Percentiles rank a stretch among this genome's conserved stretches.
Conservation (phyloP, 2,113 vertebrate genomes). For the Aptenodytes patagonicus region DNA sequence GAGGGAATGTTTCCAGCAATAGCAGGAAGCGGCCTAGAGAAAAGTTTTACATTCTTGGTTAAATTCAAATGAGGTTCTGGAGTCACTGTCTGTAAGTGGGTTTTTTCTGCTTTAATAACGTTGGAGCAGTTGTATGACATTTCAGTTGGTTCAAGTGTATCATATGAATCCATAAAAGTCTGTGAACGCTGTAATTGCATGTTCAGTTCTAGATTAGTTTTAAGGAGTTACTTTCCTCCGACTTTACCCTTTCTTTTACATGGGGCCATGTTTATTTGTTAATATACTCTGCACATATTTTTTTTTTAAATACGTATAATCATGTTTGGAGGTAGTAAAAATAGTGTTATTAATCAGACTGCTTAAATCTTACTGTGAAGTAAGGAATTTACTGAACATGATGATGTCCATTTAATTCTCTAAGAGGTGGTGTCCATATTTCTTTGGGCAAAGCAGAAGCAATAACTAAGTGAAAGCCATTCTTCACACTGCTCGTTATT, state of each 20-base stretch:
- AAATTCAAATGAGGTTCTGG: not conserved
- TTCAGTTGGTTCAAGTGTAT: not conserved
- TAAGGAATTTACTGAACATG: not conserved
- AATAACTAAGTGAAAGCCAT: not conserved
- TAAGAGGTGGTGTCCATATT: not conserved
- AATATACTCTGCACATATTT: not conserved
- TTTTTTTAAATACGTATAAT: not conserved
- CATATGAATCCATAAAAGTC: not conserved
- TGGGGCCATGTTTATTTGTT: not conserved
- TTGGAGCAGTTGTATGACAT: not conserved
- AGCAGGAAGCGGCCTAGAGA: constrained; percentile 70
- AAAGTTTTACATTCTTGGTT: constrained; percentile 32
- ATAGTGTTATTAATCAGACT: not conserved
- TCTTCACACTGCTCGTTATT: not conserved
- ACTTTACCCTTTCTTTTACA: not conserved
- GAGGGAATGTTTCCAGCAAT: constrained; percentile 60
- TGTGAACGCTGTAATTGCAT: not conserved
- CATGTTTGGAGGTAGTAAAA: not conserved
- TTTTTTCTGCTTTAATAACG: not conserved
- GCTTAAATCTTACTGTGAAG: not conserved
- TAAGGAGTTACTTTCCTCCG: not conserved
- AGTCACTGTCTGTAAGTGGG: not conserved
- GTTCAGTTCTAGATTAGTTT: not conserved
- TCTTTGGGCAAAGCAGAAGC: not conserved
- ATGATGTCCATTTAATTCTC: not conserved